Evolutionary conservation across 2,797 vertebrate species (phyloP).

Genomic region (Silurus lanzhouensis): DNA sequence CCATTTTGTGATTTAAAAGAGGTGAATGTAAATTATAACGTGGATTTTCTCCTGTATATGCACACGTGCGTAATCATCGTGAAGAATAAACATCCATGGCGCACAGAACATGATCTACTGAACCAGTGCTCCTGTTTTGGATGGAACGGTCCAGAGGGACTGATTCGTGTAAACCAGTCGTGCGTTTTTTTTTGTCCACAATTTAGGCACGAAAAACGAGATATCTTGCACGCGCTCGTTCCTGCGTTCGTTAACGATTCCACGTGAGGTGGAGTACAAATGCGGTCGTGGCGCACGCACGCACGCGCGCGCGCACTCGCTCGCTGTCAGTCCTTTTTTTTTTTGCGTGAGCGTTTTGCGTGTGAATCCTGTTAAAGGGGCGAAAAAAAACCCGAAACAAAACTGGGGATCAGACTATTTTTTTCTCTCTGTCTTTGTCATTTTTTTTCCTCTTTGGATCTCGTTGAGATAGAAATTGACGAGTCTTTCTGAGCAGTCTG

Average conservation of each 20-base stretch:
- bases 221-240: not conserved
- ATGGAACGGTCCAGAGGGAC: not conserved
- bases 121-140: not conserved
- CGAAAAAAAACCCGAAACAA: not conserved
- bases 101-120: not conserved
- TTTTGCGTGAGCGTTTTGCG: slow-evolving; percentile 20
- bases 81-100: too few species aligned
- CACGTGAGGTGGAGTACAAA: not conserved
- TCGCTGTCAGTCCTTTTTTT: not conserved
- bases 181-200: too few species aligned
- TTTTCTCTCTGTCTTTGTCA: slow-evolving; percentile 51
- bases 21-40: too few species aligned
- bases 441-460: slow-evolving; percentile 46
- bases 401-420: not conserved
- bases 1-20: not conserved
- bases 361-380: slow-evolving; percentile 26
- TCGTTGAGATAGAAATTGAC: slow-evolving; percentile 54
- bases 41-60: too few species aligned
- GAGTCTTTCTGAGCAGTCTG: slow-evolving; percentile 60
- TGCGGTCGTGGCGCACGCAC: slow-evolving; percentile 21
- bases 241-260: not conserved
- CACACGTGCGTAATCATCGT: too few species aligned
- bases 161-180: too few species aligned
- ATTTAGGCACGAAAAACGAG: not conserved
- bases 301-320: not conserved